phyloP scores from a whole-genome alignment of 1,140 invertebrate genomes.

The Zaprionus nigranus region DNA sequence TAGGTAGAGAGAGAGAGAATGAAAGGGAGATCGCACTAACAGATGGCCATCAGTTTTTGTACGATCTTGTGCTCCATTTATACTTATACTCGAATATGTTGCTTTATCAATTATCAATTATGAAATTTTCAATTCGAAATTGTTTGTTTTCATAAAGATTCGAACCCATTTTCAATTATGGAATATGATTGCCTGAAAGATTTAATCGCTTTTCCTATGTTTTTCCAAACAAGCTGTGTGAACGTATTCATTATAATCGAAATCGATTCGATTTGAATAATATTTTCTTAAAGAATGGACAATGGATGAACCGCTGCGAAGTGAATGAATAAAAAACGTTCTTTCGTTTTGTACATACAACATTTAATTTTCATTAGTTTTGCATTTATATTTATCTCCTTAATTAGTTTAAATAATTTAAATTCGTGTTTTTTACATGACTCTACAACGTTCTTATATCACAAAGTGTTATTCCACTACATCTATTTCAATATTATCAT shows the following conservation, averaged over 20 bases:
- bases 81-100: constrained; percentile 12
- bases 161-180: constrained; percentile 21
- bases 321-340: background rate
- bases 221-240: constrained; percentile 9
- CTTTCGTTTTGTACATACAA: background rate
- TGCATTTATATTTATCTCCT: constrained; percentile 5
- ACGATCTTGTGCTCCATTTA: constrained; percentile 12
- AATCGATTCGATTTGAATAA: background rate
- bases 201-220: constrained; percentile 1
- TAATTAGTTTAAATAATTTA: constrained; percentile 50
- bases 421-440: constrained; percentile 40
- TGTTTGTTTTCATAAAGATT: constrained; percentile 31
- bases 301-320: background rate
- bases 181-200: constrained; percentile 17
- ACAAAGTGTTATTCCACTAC: constrained; percentile 76
- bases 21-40: background rate
- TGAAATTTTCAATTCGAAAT: constrained; percentile 19
- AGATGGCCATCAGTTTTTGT: constrained; percentile 19
- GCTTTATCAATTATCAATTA: constrained; percentile 26
- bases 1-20: background rate
- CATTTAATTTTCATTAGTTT: constrained; percentile 20
- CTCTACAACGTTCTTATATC: background rate
- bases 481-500: constrained; percentile 85
- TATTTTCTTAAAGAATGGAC: background rate
- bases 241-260: constrained; percentile 9